phyloP scores from a whole-genome alignment of 2,113 vertebrate species.

The Myxocyprinus asiaticus region DNA sequence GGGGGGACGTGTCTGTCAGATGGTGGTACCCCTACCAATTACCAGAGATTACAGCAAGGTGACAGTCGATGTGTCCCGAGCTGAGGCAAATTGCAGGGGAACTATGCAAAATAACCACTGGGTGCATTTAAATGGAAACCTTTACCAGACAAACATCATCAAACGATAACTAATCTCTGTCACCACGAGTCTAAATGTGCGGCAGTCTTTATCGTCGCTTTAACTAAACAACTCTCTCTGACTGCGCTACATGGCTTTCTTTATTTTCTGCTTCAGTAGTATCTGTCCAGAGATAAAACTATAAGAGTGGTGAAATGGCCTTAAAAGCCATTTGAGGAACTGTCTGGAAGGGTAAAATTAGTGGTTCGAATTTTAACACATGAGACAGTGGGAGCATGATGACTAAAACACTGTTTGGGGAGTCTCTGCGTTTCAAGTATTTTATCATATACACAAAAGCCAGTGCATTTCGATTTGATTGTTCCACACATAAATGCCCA shows the following conservation, averaged over 20 bases:
- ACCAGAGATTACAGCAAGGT: conserved; percentile 72
- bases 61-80: conserved; percentile 71
- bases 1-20: conserved; percentile 42
- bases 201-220: conserved; percentile 57
- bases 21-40: conserved; percentile 69
- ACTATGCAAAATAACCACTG: conserved; percentile 80
- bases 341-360: conserved; percentile 47
- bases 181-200: conserved; percentile 66
- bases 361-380: background rate
- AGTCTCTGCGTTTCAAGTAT: background rate
- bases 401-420: background rate
- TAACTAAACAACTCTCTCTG: conserved; percentile 79
- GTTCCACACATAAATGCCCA: no score
- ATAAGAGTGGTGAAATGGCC: conserved; percentile 54
- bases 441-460: no score
- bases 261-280: conserved; percentile 73
- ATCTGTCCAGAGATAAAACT: conserved; percentile 71
- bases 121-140: conserved; percentile 84
- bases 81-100: conserved; percentile 80
- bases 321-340: conserved; percentile 68
- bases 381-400: no score
- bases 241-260: conserved; percentile 58
- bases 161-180: conserved; percentile 79
- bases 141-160: conserved; percentile 83
- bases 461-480: no score